These are phyloP conservation scores for Galeruca laticollis DNA, from an alignment of 2,888 invertebrate genomes.

Conservation along the genomic window DNA sequence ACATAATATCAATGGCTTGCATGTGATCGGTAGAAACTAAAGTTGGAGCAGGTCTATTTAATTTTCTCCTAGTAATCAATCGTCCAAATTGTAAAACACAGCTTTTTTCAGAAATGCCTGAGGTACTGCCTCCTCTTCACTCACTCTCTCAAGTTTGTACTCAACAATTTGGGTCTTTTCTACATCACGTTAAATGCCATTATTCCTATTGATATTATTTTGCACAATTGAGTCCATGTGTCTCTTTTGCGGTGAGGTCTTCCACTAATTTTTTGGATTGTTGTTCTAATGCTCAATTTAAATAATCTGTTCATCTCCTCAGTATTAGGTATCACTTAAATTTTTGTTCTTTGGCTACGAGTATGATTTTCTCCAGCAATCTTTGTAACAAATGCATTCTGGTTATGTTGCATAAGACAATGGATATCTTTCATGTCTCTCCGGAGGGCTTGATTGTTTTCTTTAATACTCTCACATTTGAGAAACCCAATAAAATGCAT, in stretches of 20 bases:
- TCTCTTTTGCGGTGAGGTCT: too few species aligned
- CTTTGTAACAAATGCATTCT: slow-evolving; percentile 21
- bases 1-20: too few species aligned
- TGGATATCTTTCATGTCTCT: too few species aligned
- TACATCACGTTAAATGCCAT: slow-evolving; percentile 24
- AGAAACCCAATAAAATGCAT: too few species aligned
- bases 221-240: slow-evolving; percentile 9
- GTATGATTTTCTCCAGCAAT: slow-evolving; percentile 20
- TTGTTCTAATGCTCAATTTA: slow-evolving; percentile 7
- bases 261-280: not conserved
- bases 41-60: slow-evolving; percentile 22
- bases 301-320: slow-evolving; percentile 8
- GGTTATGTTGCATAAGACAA: slow-evolving; percentile 11
- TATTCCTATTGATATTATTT: slow-evolving; percentile 9
- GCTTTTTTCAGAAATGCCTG: too few species aligned
- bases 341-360: slow-evolving; percentile 17
- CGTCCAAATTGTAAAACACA: slow-evolving; percentile 20
- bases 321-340: slow-evolving; percentile 7
- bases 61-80: slow-evolving; percentile 25
- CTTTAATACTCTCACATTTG: too few species aligned
- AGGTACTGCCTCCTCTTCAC: slow-evolving; percentile 1
- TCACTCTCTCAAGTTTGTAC: slow-evolving; percentile 11
- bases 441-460: too few species aligned
- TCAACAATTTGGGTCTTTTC: slow-evolving; percentile 17
- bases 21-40: slow-evolving; percentile 8